A percentile compares a stretch with the other conserved stretches of the same genome.
These are phyloP conservation scores for Ctena decussata DNA, from an alignment of 2,888 invertebrate genomes.

Conservation along the genomic window DNA sequence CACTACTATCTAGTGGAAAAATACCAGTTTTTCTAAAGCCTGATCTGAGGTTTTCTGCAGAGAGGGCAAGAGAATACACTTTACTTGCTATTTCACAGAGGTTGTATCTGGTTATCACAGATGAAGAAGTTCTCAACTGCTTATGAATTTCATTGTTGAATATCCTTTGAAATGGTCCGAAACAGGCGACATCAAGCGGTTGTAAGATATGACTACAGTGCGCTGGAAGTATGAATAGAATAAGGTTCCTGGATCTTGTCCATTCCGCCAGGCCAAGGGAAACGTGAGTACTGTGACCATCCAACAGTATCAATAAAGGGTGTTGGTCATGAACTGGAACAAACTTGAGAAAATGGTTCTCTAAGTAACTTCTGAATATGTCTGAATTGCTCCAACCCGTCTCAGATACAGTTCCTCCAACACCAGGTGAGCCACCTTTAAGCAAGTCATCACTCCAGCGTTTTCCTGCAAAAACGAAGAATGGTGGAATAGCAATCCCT, in stretches of 20 bases:
- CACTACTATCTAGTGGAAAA: slow-evolving; percentile 31
- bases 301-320: background rate
- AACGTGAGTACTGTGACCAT: background rate
- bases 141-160: background rate
- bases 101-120: slow-evolving; percentile 29
- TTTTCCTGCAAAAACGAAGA: background rate
- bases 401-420: background rate
- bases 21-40: slow-evolving; percentile 37
- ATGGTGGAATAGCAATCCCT: background rate
- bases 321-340: background rate
- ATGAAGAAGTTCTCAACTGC: background rate
- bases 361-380: background rate
- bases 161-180: background rate
- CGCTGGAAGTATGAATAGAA: background rate
- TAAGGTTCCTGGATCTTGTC: background rate
- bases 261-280: background rate
- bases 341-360: background rate
- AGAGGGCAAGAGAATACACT: slow-evolving; percentile 25
- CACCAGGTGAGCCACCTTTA: background rate
- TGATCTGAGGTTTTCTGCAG: slow-evolving; percentile 30
- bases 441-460: background rate
- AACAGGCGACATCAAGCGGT: background rate
- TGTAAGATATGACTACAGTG: background rate
- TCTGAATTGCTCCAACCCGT: background rate
- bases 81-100: background rate